Evolutionary conservation across 2,797 vertebrate species (phyloP).

Genomic region (Rousettus madagascariensis): DNA sequence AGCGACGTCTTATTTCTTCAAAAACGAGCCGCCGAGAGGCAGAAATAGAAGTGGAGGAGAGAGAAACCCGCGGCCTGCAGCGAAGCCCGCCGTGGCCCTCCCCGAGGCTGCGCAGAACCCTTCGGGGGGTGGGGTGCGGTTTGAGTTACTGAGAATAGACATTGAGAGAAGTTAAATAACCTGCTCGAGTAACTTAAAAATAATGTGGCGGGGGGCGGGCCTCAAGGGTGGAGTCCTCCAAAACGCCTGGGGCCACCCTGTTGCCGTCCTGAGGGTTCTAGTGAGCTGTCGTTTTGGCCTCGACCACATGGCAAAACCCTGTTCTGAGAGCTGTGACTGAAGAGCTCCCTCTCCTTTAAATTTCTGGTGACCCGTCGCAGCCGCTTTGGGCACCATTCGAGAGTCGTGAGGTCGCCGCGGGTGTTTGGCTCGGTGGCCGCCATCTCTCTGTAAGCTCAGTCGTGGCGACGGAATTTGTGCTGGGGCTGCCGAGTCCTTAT

Average conservation of each 20-base stretch:
- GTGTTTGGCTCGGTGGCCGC: accelerated
- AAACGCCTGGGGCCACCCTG: accelerated
- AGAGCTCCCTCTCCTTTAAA: not conserved
- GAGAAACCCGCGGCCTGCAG: too few relatives aligned
- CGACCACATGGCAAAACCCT: not conserved
- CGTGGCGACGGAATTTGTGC: accelerated
- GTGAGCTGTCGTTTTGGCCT: not conserved
- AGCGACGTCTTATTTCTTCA: not conserved
- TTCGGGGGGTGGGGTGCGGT: accelerated
- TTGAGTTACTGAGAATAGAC: not conserved
- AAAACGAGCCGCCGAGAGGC: not conserved
- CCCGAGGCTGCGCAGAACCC: accelerated
- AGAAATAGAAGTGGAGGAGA: too few relatives aligned
- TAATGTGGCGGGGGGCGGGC: accelerated
- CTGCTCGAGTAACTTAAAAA: not conserved
- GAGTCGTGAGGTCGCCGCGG: accelerated
- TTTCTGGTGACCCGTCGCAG: not conserved
- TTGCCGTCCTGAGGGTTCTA: not conserved
- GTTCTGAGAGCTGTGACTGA: not conserved
- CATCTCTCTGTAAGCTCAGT: accelerated
- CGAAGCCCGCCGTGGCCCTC: accelerated
- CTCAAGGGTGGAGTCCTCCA: not conserved
- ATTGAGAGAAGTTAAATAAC: too few relatives aligned
- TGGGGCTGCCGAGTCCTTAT: accelerated
- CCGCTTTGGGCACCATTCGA: accelerated